A percentile compares a stretch with the other conserved stretches of the same genome.
These are phyloP conservation scores for Nymphalis io DNA, from an alignment of 1,140 invertebrate genomes.

Conservation along the genomic window DNA sequence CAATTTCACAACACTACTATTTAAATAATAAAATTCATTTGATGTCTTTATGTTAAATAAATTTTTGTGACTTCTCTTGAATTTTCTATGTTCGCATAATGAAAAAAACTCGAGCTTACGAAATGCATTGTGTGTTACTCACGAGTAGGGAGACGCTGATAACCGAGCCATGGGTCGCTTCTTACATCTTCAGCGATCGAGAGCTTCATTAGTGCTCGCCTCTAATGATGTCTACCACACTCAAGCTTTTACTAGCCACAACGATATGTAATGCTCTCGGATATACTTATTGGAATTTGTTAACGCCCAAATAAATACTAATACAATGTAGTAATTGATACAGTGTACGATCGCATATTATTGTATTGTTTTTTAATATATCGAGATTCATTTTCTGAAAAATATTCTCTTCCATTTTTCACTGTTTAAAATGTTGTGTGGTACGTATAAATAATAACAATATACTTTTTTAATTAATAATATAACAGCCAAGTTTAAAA, in stretches of 20 bases:
- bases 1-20: neutral
- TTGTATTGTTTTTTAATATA: too few relatives aligned
- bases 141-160: slow-evolving; percentile 20
- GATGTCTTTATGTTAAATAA: neutral
- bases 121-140: neutral
- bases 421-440: too few relatives aligned
- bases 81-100: neutral
- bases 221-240: slow-evolving; percentile 62
- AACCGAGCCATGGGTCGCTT: slow-evolving; percentile 44
- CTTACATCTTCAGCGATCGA: slow-evolving; percentile 58
- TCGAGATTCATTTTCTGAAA: too few relatives aligned
- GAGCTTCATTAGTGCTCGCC: slow-evolving; percentile 71
- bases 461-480: too few relatives aligned
- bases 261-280: slow-evolving; percentile 5
- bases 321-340: too few relatives aligned
- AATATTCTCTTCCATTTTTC: too few relatives aligned
- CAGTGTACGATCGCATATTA: neutral
- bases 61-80: neutral
- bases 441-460: too few relatives aligned
- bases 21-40: neutral
- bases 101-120: neutral
- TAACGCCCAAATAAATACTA: neutral
- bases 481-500: too few relatives aligned
- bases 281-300: neutral
- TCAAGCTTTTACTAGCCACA: slow-evolving; percentile 38